Conservation (phyloP, 2,888 invertebrate species). For the Molorchus minor region DNA sequence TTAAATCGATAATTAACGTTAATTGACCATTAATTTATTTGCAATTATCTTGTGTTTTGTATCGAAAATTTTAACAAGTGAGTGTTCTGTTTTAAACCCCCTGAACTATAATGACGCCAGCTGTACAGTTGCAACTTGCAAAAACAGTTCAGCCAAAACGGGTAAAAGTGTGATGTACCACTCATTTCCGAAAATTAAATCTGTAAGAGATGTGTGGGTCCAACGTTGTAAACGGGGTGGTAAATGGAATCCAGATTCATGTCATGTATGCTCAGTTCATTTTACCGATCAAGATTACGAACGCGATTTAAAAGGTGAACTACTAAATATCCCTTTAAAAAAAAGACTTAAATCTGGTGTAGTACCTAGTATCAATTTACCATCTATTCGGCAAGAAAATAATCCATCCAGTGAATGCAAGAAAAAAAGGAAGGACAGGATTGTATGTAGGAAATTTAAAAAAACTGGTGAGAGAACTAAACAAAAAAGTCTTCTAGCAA, state of each 20-base stretch:
- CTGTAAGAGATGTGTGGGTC: constrained; percentile 2
- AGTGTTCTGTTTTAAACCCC: too few species aligned
- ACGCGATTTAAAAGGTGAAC: constrained; percentile 29
- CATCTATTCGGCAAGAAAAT: not conserved
- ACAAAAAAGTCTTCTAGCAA: not conserved
- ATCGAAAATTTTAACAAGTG: too few species aligned
- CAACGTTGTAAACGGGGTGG: constrained; percentile 21
- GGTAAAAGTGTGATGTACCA: not conserved
- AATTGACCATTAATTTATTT: too few species aligned
- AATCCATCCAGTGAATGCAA: too few species aligned
- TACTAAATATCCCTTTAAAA: constrained; percentile 16
- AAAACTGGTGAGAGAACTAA: not conserved
- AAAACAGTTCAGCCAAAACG: constrained; percentile 6
- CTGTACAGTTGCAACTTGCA: constrained; percentile 12
- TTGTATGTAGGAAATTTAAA: not conserved
- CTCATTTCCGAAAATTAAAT: constrained; percentile 5
- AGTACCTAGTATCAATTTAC: constrained; percentile 6
- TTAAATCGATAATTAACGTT: too few species aligned
- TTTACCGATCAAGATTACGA: constrained; percentile 30
- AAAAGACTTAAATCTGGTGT: constrained; percentile 6
- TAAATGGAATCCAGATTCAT: constrained; percentile 19
- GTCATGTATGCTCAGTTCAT: constrained; percentile 29
- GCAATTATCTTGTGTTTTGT: too few species aligned
- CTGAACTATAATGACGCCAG: too few species aligned
- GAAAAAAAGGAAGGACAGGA: not conserved